A percentile compares a stretch with the other conserved stretches of the same genome.
Conservation (phyloP, 92 coral and sea anemone species). For the Nematostella vectensis region DNA sequence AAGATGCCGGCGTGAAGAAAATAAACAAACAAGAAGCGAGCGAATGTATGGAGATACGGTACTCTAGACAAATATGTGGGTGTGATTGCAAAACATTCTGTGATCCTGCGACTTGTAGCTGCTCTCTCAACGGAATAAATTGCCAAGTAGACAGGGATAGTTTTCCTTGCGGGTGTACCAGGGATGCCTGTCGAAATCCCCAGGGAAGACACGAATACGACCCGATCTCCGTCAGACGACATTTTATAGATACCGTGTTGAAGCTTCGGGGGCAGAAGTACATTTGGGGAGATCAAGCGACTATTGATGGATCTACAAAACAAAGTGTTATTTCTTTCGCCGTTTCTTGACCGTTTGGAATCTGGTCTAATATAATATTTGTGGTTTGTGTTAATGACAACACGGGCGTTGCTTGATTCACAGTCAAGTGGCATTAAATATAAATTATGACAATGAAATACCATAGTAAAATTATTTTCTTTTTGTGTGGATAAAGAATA, state of each 20-base stretch:
- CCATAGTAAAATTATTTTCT: too few relatives aligned
- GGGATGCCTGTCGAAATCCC: conserved; percentile 76
- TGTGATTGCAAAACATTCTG: conserved; percentile 86
- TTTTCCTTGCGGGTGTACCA: conserved; percentile 92
- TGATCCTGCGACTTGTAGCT: conserved; percentile 76
- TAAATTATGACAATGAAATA: too few relatives aligned
- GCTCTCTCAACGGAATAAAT: conserved; percentile 84
- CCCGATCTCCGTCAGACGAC: conserved; percentile 77
- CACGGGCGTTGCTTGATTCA: too few relatives aligned
- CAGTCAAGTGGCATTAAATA: too few relatives aligned
- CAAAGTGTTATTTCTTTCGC: conserved; percentile 23
- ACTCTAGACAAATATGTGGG: conserved; percentile 92
- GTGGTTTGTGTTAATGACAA: too few relatives aligned
- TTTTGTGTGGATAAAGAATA: too few relatives aligned
- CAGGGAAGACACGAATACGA: conserved; percentile 93
- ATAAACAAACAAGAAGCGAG: conserved; percentile 86
- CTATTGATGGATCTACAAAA: neutral
- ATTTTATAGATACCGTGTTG: conserved; percentile 73
- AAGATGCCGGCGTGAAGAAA: conserved; percentile 94
- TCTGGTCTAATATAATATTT: too few relatives aligned
- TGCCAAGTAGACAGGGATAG: conserved; percentile 96
- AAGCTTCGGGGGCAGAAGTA: conserved; percentile 62
- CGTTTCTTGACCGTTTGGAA: conserved; percentile 17
- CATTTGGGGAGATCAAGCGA: conserved; percentile 43
- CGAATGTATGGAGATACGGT: conserved; percentile 89